Base-by-base conservation (phyloP, 2,797 vertebrate species). In the Alosa sapidissima region DNA sequence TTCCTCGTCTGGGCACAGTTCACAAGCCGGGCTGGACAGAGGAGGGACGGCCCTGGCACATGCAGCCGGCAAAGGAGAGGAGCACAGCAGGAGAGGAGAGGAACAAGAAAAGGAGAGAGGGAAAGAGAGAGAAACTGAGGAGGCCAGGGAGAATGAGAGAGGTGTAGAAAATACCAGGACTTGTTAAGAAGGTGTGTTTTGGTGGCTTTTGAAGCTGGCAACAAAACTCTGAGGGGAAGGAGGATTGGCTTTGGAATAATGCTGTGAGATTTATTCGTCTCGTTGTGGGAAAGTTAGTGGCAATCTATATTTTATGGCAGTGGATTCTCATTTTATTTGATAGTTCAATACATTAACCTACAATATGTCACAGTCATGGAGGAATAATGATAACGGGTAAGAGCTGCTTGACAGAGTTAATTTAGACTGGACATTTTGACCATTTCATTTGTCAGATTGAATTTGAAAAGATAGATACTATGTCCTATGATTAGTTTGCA, bases 1-100 rank as follows among this genome's bases (percentile, higher is more conserved):
- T 94, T 92, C 93, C 93, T 94, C 92, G 85, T 86, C 89, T 91
- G 91, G 90, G 90, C 95, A 95, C 93, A 94, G 92, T 92, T 90
- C 92, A 92, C 89, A 84, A 84, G 85, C 84, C 75, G 84, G 58
- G 89, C 85, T 87, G 89, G 72, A 78, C 1, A 47, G 90, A 94
- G 93, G 93, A 92, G 93, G 89, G 60, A 85, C 14, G 21, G 21
- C 58, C 8, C 54, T 21, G 54, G 54, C 54, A 41, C 41, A 41
- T 41, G 41, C 41, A 4, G 62, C 62, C 62, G n/a, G 24, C 54
- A 55, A 55, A 55, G 65, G 41, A 41, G 4, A 41, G 4, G 41
- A 41, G 33, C 65, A 13, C 33, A 49, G 72, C 82, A 86, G 58
- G n/a, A 24, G 60, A 87, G 87, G 78, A 88, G 85, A 83, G 62